Evolutionary conservation across 2,797 vertebrate species (phyloP).

Genomic region (Gila robusta): DNA sequence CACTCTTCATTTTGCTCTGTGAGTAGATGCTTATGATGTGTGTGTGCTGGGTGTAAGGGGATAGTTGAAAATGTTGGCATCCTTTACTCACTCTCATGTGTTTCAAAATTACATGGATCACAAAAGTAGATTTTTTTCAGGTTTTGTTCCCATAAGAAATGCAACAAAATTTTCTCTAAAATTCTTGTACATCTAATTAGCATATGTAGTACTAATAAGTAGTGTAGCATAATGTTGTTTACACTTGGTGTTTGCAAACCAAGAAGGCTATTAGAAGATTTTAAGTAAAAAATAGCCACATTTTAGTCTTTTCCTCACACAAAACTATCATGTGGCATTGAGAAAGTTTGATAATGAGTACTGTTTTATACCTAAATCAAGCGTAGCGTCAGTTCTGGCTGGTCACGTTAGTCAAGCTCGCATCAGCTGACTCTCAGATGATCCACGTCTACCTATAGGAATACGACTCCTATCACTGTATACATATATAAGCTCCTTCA

Average conservation of each 20-base stretch:
- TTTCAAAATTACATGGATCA: background rate
- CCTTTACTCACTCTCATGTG: background rate
- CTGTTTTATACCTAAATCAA: background rate
- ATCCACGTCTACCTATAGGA: too few relatives aligned
- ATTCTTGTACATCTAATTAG: constrained; percentile 21
- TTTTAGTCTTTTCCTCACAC: too few relatives aligned
- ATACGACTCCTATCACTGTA: too few relatives aligned
- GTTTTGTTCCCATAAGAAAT: background rate
- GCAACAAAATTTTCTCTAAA: too few relatives aligned
- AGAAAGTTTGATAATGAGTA: background rate
- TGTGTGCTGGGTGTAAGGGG: background rate
- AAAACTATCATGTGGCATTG: background rate
- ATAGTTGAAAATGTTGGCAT: background rate
- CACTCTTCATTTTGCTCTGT: constrained; percentile 29
- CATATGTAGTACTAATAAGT: background rate
- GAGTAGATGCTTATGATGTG: background rate
- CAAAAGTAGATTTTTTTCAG: background rate
- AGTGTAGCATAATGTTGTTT: background rate
- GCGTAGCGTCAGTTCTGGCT: too few relatives aligned
- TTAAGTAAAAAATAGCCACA: background rate
- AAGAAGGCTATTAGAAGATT: background rate
- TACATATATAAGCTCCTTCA: too few relatives aligned
- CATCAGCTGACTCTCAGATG: too few relatives aligned
- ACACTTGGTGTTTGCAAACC: background rate
- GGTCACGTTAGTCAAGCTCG: too few relatives aligned